Evolutionary conservation across 2,113 vertebrate species (phyloP).

Genomic region (Dolichallabes microphthalmus): DNA sequence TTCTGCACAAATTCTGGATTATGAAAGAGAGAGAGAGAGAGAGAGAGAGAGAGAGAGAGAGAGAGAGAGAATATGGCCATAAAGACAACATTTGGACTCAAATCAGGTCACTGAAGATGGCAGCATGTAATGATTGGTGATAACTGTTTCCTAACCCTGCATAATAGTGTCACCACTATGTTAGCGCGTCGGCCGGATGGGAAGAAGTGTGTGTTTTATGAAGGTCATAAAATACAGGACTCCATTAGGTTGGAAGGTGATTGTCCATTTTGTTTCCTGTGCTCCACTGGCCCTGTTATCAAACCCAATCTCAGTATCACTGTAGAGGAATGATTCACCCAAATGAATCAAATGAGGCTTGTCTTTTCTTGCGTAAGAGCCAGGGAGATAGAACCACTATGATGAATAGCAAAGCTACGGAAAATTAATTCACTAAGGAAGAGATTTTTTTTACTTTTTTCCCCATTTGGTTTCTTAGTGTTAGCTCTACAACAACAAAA

Average conservation of each 20-base stretch:
- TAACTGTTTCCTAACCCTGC: constrained; percentile 46
- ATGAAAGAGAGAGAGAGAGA: background rate
- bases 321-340: constrained; percentile 38
- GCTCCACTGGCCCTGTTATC: constrained; percentile 54
- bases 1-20: background rate
- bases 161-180: constrained; percentile 50
- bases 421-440: background rate
- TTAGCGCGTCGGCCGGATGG: constrained; percentile 31
- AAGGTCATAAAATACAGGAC: constrained; percentile 61
- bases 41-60: constrained; percentile 8
- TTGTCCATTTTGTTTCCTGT: constrained; percentile 57
- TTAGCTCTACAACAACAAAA: background rate
- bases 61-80: background rate
- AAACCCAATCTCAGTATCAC: constrained; percentile 59
- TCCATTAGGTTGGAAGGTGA: constrained; percentile 58
- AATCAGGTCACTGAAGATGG: constrained; percentile 35
- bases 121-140: constrained; percentile 39
- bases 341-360: constrained; percentile 27
- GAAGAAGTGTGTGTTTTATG: constrained; percentile 63
- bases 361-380: constrained; percentile 41
- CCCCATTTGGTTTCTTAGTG: background rate
- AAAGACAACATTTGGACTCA: constrained; percentile 28
- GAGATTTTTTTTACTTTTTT: background rate
- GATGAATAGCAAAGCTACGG: constrained; percentile 6
- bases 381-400: background rate